Evolutionary conservation across 2,797 vertebrate genomes (phyloP), one percentile per base, ranked within the genome.

Genomic region (Lepus townsendii): DNA sequence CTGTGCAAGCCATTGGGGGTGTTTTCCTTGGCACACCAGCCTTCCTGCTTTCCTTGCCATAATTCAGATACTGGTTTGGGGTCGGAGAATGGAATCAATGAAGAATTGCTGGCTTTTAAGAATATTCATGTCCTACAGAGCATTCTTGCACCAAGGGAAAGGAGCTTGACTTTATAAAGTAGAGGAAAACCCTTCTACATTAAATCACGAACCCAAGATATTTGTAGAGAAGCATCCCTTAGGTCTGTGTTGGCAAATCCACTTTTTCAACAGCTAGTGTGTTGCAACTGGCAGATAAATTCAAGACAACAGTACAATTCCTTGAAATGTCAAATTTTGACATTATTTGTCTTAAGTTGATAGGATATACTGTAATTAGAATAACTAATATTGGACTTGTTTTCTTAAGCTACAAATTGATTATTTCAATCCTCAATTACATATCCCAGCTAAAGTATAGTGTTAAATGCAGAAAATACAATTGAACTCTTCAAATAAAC

Each of bases 391-490:
- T 65, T 30, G 9, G 79, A 22, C 16, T 91, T 94, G 30, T 78
- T 77, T 95, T 38, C 52, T 84, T 85, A 75, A 94, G 12, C 19
- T 87, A 32, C 35, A 93, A 68, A 84, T 87, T 71, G 57, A 75
- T 92, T 83, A 94, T 93, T 83, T 83, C 42, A 38, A 11, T 69
- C 32, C 32, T 69, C 77, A 88, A 79, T 32, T 78, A 14, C 4
- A 20, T 73, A 17, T 91, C 20, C 30, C 73, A 89, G 84, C 42
- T 87, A 91, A 76, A 91, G 20, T 77, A 5, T 27, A 83, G 22
- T 73, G 79, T 63, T 91, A 88, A 86, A 22, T 79, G 57, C 42
- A 71, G 76, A 88, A 96, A 87, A 90, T 69, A 72, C 92, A 94
- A 83, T 7, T 65, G 22, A 2, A 62, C 13, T 4, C 3, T 95